These are phyloP conservation scores for Neolamprologus longior DNA, from an alignment of 2,113 vertebrate genomes.

Conservation along the genomic window DNA sequence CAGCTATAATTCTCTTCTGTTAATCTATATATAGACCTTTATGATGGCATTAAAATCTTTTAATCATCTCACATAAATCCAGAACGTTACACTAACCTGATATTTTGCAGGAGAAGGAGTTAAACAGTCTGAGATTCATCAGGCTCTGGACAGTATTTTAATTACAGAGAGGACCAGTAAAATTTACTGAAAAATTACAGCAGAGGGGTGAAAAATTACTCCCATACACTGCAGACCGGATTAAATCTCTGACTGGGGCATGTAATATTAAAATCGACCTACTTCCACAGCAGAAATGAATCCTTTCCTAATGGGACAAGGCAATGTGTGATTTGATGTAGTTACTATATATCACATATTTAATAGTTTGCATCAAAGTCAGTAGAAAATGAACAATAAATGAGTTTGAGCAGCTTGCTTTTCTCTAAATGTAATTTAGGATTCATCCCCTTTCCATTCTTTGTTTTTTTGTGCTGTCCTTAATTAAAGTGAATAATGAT, in stretches of 20 bases:
- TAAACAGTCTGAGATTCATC: neutral
- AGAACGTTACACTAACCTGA: neutral
- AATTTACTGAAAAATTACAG: neutral
- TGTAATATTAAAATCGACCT: neutral
- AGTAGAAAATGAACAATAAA: neutral
- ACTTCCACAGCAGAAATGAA: neutral
- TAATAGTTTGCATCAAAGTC: neutral
- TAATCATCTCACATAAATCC: neutral
- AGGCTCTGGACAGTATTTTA: neutral
- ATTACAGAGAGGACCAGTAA: neutral
- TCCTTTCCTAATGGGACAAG: neutral
- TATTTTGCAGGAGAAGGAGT: neutral
- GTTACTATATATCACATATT: neutral
- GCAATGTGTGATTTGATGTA: neutral
- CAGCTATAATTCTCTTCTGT: neutral
- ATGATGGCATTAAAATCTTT: neutral
- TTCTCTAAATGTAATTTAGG: neutral
- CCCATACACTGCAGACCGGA: neutral
- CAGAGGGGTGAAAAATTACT: neutral
- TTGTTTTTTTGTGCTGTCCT: neutral
- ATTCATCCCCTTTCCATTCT: neutral
- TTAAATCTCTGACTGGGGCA: neutral
- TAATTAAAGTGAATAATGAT: neutral
- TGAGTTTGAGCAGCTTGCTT: neutral
- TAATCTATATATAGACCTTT: neutral